Percentiles rank a stretch among this genome's conserved stretches.
Evolutionary conservation across 2,113 vertebrate species (phyloP).

Genomic region (Upupa epops): DNA sequence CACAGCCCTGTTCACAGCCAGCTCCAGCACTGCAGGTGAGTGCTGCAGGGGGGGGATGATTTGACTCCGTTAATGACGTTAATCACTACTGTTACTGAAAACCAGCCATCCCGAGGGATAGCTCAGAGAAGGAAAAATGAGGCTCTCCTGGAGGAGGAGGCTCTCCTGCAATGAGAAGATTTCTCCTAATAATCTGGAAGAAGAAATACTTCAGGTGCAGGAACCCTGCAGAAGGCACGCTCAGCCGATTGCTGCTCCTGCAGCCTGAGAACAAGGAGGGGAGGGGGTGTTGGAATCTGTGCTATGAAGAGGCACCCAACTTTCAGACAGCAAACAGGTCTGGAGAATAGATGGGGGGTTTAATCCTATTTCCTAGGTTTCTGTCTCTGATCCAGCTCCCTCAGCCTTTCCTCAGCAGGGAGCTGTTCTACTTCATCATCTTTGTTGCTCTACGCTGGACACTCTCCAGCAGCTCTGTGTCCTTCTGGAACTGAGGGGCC

Average conservation of each 20-base stretch:
- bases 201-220: neutral
- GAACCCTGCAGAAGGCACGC: fast-evolving
- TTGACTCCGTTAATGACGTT: fast-evolving
- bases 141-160: neutral
- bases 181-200: neutral
- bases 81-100: neutral
- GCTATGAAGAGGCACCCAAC: neutral
- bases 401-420: too few relatives aligned
- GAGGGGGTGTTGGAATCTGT: neutral
- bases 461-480: too few relatives aligned
- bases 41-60: neutral
- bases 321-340: too few relatives aligned
- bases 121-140: neutral
- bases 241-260: neutral
- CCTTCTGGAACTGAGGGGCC: too few relatives aligned
- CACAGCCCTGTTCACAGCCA: fast-evolving
- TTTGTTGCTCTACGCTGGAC: too few relatives aligned
- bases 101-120: fast-evolving
- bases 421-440: too few relatives aligned
- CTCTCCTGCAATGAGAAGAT: neutral
- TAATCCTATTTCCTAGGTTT: neutral
- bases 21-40: neutral
- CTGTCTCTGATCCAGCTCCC: too few relatives aligned
- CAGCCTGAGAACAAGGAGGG: too few relatives aligned
- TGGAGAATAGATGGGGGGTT: neutral